Conservation (phyloP, 2,113 vertebrate genomes). For the Ciconia maguari region DNA sequence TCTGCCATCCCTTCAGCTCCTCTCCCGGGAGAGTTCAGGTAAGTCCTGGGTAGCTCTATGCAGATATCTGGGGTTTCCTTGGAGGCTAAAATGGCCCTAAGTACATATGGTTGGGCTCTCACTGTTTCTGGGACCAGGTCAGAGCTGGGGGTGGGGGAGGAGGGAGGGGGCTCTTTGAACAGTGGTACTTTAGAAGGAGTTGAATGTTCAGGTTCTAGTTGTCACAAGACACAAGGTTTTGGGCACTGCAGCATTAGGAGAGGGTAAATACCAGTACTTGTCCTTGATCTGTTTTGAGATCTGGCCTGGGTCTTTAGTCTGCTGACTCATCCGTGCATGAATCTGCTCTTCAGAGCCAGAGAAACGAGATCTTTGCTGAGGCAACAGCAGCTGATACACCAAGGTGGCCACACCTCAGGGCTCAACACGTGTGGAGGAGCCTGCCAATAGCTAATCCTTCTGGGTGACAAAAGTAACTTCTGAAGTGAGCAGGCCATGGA, state of each 20-base stretch:
- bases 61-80: neutral
- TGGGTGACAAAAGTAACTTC: neutral
- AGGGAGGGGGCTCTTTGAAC: neutral
- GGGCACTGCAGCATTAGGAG: neutral
- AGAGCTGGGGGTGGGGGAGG: neutral
- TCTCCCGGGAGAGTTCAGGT: neutral
- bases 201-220: neutral
- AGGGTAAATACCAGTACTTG: neutral
- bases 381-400: neutral
- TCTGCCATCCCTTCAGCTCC: neutral
- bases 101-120: neutral
- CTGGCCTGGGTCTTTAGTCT: neutral
- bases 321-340: neutral
- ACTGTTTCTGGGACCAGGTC: neutral
- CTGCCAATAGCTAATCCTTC: neutral
- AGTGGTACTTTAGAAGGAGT: neutral
- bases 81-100: neutral
- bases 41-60: neutral
- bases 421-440: neutral
- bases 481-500: neutral
- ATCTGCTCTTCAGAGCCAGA: neutral
- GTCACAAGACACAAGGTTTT: neutral
- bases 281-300: neutral
- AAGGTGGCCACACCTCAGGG: neutral
- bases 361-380: neutral